phyloP scores from a whole-genome alignment of 2,888 invertebrate genomes.

The Chrysina gloriosa region DNA sequence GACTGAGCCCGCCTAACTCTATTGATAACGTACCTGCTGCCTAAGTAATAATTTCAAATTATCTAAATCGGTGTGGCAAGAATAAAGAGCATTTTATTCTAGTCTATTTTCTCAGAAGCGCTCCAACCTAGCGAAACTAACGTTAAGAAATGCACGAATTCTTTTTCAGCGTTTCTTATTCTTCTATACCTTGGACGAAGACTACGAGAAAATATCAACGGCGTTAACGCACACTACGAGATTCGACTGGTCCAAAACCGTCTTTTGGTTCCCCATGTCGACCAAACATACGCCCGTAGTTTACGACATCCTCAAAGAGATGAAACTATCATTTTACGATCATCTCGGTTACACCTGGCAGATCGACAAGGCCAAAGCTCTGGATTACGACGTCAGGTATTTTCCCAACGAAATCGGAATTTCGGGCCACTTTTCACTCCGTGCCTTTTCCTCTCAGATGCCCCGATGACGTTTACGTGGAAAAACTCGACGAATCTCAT shows the following conservation, averaged over 20 bases:
- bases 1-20: too few relatives aligned
- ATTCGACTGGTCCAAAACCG: constrained; percentile 11
- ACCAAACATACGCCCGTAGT: not conserved
- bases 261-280: constrained; percentile 6
- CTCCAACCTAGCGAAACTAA: too few relatives aligned
- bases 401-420: not conserved
- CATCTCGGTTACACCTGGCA: not conserved
- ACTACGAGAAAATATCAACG: constrained; percentile 47
- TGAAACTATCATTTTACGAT: not conserved
- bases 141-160: too few relatives aligned
- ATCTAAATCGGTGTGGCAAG: not conserved
- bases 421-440: not conserved
- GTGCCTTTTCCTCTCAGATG: constrained; percentile 53
- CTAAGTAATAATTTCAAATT: not conserved
- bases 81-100: too few relatives aligned
- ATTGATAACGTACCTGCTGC: too few relatives aligned
- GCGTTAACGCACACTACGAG: constrained; percentile 49
- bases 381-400: constrained; percentile 7
- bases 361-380: constrained; percentile 12
- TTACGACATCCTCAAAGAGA: not conserved
- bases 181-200: constrained; percentile 54
- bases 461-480: constrained; percentile 58
- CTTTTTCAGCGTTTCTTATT: too few relatives aligned
- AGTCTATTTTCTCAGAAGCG: too few relatives aligned
- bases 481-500: constrained; percentile 54